phyloP scores from a whole-genome alignment of 1,140 invertebrate genomes.

The Arctopsyche grandis region DNA sequence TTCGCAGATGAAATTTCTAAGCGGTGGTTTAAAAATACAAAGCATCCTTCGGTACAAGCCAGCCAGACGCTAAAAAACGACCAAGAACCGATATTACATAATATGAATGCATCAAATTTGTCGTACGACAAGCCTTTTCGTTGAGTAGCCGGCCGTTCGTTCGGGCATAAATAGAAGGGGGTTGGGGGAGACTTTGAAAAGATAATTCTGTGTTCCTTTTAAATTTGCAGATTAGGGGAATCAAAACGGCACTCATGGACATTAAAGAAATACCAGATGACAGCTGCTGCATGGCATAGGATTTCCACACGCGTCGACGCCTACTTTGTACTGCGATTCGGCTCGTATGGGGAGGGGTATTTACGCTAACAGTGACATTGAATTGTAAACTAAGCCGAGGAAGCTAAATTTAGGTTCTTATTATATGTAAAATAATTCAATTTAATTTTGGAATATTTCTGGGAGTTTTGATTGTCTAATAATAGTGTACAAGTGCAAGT shows the following conservation, averaged over 20 bases:
- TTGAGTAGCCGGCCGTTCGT: background rate
- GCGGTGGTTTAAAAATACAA: no score
- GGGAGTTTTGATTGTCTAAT: no score
- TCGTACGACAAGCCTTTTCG: no score
- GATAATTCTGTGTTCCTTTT: background rate
- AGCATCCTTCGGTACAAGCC: no score
- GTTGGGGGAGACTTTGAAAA: background rate
- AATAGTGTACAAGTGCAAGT: no score
- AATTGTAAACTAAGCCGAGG: background rate
- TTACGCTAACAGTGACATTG: constrained; percentile 17
- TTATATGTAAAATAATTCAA: no score
- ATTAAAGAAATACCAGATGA: background rate
- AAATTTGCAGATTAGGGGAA: constrained; percentile 29
- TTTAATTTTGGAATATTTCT: no score
- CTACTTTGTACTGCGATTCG: background rate
- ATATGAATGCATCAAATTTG: no score
- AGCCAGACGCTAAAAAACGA: no score
- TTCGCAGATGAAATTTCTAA: no score
- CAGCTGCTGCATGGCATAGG: constrained; percentile 11
- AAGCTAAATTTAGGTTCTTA: background rate
- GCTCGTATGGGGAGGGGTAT: no score
- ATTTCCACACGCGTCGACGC: constrained; percentile 22
- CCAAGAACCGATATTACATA: no score
- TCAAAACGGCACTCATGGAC: background rate
- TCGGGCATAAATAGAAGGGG: background rate